Evolutionary conservation across 1,140 invertebrate genomes (phyloP), one percentile per base, ranked within the genome.

Genomic region (Anoplophora glabripennis): DNA sequence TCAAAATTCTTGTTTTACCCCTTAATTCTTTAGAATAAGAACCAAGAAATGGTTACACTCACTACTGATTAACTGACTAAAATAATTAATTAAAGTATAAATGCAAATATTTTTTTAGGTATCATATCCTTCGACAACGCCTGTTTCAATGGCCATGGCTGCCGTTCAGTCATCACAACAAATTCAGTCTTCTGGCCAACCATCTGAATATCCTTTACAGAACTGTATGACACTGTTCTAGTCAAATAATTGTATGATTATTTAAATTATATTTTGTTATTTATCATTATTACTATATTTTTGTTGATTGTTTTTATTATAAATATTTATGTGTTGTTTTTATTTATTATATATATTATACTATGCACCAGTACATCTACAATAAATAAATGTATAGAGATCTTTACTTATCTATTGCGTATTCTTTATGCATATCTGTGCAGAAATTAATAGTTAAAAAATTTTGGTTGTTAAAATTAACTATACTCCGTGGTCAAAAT

Each of bases 61-160:
- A n/a, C n/a, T n/a, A n/a, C n/a, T n/a, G n/a, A n/a, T n/a, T n/a
- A n/a, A n/a, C n/a, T n/a, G n/a, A n/a, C n/a, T n/a, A n/a, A n/a
- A n/a, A n/a, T n/a, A n/a, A n/a, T n/a, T n/a, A n/a, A n/a, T n/a
- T n/a, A n/a, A 51, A 49, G 9, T 38, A 45, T 36, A 33, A 45
- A 9, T 37, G 34, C 37, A 33, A 9, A 12, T 3, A 14, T 59
- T 54, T 52, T 59, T 65, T 57, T 46, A 76, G 73, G 72, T 74
- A 7, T 71, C 73, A 15, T 76, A 74, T 66, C 71, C 73, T 12
- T 70, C 63, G 4, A 64, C 67, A 15, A 74, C 72, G 7, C 72
- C 74, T n/a, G 78, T 77, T 46, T 74, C 74, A n/a, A 75, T 75
- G 73, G 72, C 71, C 14, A 76, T 76, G 74, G 74, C 74, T 11